phyloP scores from a whole-genome alignment of 2,113 vertebrate species.

The Asarcornis scutulata region DNA sequence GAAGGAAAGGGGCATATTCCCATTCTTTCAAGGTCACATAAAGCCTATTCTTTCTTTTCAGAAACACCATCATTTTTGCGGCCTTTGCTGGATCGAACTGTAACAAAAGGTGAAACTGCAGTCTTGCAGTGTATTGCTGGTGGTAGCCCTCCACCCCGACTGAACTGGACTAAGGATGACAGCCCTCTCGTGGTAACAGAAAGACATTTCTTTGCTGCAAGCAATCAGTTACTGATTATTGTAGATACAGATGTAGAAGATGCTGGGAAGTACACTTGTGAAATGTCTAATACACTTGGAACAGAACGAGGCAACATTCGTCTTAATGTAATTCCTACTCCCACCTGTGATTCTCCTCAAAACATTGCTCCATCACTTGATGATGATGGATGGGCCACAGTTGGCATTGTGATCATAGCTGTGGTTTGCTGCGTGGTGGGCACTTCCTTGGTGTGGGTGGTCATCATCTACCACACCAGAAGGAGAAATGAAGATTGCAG shows the following conservation, averaged over 20 bases:
- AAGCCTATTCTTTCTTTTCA: constrained; percentile 59
- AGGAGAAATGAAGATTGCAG: constrained; percentile 93
- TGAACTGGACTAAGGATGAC: constrained; percentile 98
- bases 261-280: constrained; percentile 93
- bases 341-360: constrained; percentile 91
- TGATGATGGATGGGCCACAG: constrained; percentile 93
- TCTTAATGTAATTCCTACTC: constrained; percentile 88
- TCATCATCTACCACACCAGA: constrained; percentile 98
- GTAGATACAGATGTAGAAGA: constrained; percentile 91
- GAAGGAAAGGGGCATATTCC: background rate
- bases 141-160: constrained; percentile 88
- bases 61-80: constrained; percentile 94
- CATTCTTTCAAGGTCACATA: background rate
- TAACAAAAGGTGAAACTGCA: constrained; percentile 92
- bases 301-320: constrained; percentile 90
- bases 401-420: constrained; percentile 95
- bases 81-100: constrained; percentile 89
- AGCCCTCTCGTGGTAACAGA: constrained; percentile 89
- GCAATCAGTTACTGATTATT: constrained; percentile 94
- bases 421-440: constrained; percentile 99
- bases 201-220: constrained; percentile 95
- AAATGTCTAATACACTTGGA: constrained; percentile 96
- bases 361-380: constrained; percentile 76
- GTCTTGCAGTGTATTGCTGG: constrained; percentile 96
- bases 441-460: constrained; percentile 97